Evolutionary conservation across 2,113 vertebrate genomes (phyloP), one percentile per base, ranked within the genome.

Genomic region (Salminus brasiliensis): DNA sequence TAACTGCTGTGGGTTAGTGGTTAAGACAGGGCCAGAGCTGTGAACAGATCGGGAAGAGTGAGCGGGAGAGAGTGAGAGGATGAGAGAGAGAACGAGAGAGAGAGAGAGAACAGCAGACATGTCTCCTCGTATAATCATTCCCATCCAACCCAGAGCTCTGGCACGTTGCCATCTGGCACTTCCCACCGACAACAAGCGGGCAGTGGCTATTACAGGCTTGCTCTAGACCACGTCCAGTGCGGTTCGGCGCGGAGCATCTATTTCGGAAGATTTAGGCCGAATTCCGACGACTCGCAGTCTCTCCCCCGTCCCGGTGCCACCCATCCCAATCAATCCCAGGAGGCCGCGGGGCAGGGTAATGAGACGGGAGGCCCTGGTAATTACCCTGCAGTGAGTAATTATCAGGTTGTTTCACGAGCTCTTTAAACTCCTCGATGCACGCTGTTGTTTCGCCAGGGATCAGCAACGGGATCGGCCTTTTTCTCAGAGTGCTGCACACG

Each of bases 191-290:
- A 81, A 69, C 74, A 71, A 77, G 78, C 30, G 72, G 78, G 66
- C 69, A 81, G 53, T 72, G 65, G 81, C 89, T 90, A 93, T 91
- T 90, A 90, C 85, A 86, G 90, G 89, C 83, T 77, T 73, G 53
- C 78, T 85, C 83, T 89, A 91, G 90, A 89, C 91, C 89, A 81
- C 78, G 81, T 84, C 78, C 81, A 91, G 84, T 89, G 92, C 65
- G 91, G 92, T 91, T 86, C 82, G 72, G 84, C 85, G 53, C 80
- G 53, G 72, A 89, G 87, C 78, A 81, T 90, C 90, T 91, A 91
- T 93, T 94, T 93, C 83, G 34, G 91, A 92, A 76, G 85, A 80
- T 89, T 88, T 85, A 43, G 43, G 85, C 81, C 83, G 88, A 84
- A 88, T 86, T 92, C 85, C 80, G 82, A 85, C 85, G 47, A 79